Base-by-base conservation (phyloP, 2,113 vertebrate species). In the Trogon surrucura region DNA sequence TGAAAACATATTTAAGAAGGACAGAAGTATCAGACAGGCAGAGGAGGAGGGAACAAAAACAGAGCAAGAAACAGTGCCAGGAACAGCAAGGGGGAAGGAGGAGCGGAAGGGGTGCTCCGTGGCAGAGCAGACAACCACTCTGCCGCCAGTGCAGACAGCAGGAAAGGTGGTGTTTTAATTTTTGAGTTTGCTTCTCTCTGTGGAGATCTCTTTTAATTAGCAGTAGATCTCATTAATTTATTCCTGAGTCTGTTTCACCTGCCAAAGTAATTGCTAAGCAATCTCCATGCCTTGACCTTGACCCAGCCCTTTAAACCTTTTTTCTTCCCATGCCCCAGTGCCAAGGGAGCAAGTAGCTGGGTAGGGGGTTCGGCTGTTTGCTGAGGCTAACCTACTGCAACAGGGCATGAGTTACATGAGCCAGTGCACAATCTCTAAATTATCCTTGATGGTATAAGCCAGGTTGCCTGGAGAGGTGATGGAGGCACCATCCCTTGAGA, bases 251-350 rank as follows among this genome's bases (percentile, higher is more conserved):
- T 38, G 2, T 56, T 81, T 75, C 51, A 4, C 17, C 23, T 15
- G 6, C 18, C 41, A 10, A 50, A 54, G 45, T 45, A 73, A 32
- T 7, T 21, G 8, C 3, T 71, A 65, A 47, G 12, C 12, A 30
- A 8, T 78, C 16, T 62, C 19, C 7, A 3, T 58, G 23, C 27
- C 10, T 69, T 75, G n/a, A 30, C 16, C 13, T 70, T 87, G 15
- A 26, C 20, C 6, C 22, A 41, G 14, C 7, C n/a, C 25, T 25
- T 54, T 67, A 30, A 54, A 0, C 26, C 10, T 50, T 2, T 74
- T 67, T 71, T 58, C 11, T 74, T 6, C 20, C 16, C 8, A 6
- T 0, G 0, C 13, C 7, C 13, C 13, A 19, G 25, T 48, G 34
- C 41, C 45, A 15, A 48, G 32, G 25, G 69, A 51, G 34, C 0